A percentile compares a stretch with the other conserved stretches of the same genome.
Evolutionary conservation across 53 echinoderm and acorn worm species (phyloP).

Genomic region (Glandiceps talaboti): DNA sequence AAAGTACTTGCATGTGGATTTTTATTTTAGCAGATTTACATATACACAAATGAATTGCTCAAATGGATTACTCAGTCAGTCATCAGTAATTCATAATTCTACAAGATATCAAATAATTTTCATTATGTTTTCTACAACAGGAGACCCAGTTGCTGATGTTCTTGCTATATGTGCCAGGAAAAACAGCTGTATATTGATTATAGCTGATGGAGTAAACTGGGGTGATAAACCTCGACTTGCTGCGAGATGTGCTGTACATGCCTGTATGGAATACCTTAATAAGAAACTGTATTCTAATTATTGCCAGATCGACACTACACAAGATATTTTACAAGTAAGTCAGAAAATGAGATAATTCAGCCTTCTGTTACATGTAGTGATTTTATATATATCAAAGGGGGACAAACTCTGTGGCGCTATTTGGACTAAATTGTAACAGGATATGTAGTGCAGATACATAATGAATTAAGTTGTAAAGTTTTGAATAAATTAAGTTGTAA

Average conservation of each 20-base stretch:
- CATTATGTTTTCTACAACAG: neutral
- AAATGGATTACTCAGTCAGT: neutral
- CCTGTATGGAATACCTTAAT: constrained; percentile 27
- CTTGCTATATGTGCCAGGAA: constrained; percentile 30
- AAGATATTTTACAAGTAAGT: constrained; percentile 32
- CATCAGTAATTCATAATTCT: neutral
- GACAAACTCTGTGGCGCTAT: no score
- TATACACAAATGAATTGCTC: no score
- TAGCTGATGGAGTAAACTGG: constrained; percentile 49
- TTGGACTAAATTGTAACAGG: no score
- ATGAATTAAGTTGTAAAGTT: no score
- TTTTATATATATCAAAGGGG: no score
- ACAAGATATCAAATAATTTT: neutral
- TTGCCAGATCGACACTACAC: constrained; percentile 9
- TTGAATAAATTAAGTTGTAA: no score
- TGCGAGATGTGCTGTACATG: constrained; percentile 37
- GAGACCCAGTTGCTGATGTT: constrained; percentile 48
- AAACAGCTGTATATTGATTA: constrained; percentile 31
- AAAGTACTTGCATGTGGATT: no score
- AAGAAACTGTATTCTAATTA: constrained; percentile 8
- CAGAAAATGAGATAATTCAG: no score
- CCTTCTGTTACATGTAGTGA: no score
- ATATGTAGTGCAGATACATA: no score
- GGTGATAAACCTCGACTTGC: constrained; percentile 27
- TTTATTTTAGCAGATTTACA: no score